phyloP scores from a whole-genome alignment of 2,113 vertebrate genomes.

The Serilophus lunatus region DNA sequence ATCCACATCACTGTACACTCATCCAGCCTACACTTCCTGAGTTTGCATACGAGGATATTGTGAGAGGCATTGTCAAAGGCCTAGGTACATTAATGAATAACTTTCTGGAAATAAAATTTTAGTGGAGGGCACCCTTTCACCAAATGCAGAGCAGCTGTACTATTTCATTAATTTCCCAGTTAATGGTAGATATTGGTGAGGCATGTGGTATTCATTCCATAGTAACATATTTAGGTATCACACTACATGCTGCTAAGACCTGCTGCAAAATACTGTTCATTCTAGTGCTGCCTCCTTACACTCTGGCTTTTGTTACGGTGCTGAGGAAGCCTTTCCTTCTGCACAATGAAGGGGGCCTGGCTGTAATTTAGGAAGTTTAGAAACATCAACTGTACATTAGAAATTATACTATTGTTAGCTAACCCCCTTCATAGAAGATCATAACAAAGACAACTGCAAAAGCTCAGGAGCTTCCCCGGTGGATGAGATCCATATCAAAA shows the following conservation, averaged over 20 bases:
- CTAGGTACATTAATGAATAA: not conserved
- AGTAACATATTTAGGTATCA: not conserved
- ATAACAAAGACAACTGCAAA: constrained; percentile 18
- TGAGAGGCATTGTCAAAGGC: not conserved
- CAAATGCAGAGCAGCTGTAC: not conserved
- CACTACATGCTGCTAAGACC: not conserved
- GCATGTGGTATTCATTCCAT: not conserved
- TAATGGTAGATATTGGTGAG: not conserved
- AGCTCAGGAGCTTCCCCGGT: not conserved
- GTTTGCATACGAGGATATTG: not conserved
- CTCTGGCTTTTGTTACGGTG: not conserved
- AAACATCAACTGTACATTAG: not conserved
- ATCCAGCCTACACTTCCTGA: not conserved
- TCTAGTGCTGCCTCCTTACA: not conserved
- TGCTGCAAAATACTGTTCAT: not conserved
- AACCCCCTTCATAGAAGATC: not conserved
- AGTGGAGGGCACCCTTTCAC: not conserved
- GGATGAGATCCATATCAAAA: not conserved
- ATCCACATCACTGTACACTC: not conserved
- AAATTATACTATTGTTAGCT: not conserved
- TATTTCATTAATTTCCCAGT: not conserved
- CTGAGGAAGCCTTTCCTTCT: not conserved
- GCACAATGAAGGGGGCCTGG: not conserved
- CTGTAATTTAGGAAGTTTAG: not conserved
- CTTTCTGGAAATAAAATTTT: not conserved